A percentile compares a stretch with the other conserved stretches of the same genome.
Conservation (phyloP, 2,888 invertebrate genomes). For the Scelioninae gen. 2 region DNA sequence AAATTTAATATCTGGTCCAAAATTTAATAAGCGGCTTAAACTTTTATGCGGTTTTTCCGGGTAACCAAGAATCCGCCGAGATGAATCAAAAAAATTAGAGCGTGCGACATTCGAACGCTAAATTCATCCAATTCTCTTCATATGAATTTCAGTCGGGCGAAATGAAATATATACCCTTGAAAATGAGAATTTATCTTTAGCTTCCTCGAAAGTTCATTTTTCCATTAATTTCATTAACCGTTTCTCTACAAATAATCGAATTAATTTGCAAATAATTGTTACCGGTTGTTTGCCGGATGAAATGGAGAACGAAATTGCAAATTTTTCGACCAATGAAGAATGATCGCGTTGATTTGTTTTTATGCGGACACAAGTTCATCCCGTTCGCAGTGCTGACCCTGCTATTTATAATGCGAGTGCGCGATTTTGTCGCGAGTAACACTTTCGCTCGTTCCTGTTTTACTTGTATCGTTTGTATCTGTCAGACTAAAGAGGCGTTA, state of each 20-base stretch:
- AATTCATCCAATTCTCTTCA: background rate
- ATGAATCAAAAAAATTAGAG: slow-evolving; percentile 6
- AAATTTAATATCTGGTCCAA: slow-evolving; percentile 25
- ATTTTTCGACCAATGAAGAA: no score
- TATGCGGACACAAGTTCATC: slow-evolving; percentile 2
- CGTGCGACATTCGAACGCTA: background rate
- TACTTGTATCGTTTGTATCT: slow-evolving; percentile 12
- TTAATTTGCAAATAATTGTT: no score
- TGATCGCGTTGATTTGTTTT: background rate
- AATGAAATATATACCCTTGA: no score
- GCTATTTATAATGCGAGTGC: slow-evolving; percentile 16
- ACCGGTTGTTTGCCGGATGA: no score
- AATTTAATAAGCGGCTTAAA: slow-evolving; percentile 17
- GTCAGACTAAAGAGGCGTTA: slow-evolving; percentile 14
- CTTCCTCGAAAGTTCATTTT: no score
- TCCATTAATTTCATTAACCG: no score
- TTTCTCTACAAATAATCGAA: no score
- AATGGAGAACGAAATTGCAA: no score
- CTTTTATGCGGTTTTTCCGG: background rate
- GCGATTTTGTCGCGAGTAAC: slow-evolving; percentile 20
- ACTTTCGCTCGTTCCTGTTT: slow-evolving; percentile 7
- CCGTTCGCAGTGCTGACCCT: slow-evolving; percentile 3
- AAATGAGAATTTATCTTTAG: no score
- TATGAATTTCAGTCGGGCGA: no score
- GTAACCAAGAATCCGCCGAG: slow-evolving; percentile 5